These are phyloP conservation scores for Drosophila funebris DNA, from an alignment of 1,140 invertebrate genomes.

Conservation along the genomic window DNA sequence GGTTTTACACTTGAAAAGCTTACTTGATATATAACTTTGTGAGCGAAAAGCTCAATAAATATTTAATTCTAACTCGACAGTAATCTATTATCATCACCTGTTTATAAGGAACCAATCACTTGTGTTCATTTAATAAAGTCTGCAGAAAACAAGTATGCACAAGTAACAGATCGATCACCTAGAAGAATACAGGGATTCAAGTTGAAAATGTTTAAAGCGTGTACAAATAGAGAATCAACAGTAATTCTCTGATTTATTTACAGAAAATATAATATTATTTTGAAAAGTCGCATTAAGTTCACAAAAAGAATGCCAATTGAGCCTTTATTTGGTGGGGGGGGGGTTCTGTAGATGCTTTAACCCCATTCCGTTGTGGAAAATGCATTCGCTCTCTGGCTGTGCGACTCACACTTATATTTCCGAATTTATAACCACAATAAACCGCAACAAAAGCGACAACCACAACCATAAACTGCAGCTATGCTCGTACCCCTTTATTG, in stretches of 20 bases:
- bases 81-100: too few species aligned
- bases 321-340: not conserved
- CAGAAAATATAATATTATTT: not conserved
- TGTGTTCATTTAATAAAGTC: too few species aligned
- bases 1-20: too few species aligned
- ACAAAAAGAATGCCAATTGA: not conserved
- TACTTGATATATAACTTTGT: too few species aligned
- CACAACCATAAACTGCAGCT: constrained; percentile 42
- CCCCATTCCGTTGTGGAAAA: not conserved
- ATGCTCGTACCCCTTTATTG: not conserved
- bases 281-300: constrained; percentile 8
- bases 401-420: constrained; percentile 12
- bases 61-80: too few species aligned
- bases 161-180: too few species aligned
- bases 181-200: too few species aligned
- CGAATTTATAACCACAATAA: constrained; percentile 49
- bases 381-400: constrained; percentile 7
- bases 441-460: constrained; percentile 43
- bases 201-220: not conserved
- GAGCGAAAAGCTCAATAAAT: too few species aligned
- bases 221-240: not conserved
- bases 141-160: too few species aligned
- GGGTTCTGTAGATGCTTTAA: not conserved
- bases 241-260: not conserved
- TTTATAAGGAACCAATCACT: too few species aligned